phyloP scores from a whole-genome alignment of 2,113 vertebrate genomes.

The Pseudorectes ferrugineus region DNA sequence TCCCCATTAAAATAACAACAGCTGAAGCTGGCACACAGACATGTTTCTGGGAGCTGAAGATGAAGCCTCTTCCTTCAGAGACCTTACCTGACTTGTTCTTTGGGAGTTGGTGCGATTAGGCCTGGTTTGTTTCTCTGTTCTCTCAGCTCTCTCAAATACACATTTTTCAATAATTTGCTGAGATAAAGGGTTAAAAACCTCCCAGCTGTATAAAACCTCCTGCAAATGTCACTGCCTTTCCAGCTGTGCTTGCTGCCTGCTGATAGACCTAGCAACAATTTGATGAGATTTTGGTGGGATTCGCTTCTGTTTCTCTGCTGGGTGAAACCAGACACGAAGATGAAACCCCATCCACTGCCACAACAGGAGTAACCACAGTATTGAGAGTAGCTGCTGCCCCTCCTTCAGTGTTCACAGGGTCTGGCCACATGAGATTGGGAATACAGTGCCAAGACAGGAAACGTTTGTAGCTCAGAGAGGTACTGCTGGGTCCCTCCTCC shows the following conservation, averaged over 20 bases:
- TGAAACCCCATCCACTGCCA: background rate
- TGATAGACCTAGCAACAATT: background rate
- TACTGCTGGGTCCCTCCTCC: background rate
- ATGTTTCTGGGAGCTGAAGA: background rate
- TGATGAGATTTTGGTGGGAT: background rate
- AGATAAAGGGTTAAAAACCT: conserved; percentile 25
- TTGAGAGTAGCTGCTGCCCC: background rate
- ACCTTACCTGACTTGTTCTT: background rate
- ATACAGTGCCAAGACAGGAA: background rate
- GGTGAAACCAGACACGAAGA: background rate
- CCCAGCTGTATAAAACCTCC: background rate
- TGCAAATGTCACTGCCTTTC: background rate
- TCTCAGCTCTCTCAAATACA: background rate
- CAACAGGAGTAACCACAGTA: background rate
- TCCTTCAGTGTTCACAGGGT: background rate
- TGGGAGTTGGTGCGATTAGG: background rate
- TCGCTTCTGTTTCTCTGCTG: accelerated
- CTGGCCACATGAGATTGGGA: accelerated
- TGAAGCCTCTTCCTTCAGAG: background rate
- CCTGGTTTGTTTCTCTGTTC: background rate
- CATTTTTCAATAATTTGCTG: background rate
- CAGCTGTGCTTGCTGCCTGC: background rate
- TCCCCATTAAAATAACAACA: background rate
- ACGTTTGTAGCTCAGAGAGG: background rate
- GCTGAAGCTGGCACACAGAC: background rate